phyloP scores from a whole-genome alignment of 2,888 invertebrate species.

The Smittia aterrima region DNA sequence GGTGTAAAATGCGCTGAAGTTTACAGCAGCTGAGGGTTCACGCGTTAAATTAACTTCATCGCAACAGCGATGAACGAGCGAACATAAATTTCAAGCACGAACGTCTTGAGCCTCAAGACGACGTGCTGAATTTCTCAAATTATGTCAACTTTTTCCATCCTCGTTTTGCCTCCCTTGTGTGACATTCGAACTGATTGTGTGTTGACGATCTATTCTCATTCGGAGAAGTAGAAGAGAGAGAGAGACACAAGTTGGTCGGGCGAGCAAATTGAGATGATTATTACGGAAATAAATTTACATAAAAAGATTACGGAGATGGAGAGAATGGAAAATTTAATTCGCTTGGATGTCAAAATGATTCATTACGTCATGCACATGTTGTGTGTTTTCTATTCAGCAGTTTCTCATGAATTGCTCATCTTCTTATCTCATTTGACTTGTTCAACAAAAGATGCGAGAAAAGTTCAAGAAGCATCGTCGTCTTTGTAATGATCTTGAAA shows the following conservation, averaged over 20 bases:
- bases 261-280: neutral
- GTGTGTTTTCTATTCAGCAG: neutral
- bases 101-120: neutral
- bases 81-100: neutral
- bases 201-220: neutral
- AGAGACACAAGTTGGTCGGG: no score
- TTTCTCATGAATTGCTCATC: neutral
- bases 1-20: neutral
- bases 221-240: no score
- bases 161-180: neutral
- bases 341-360: neutral
- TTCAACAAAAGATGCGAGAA: no score
- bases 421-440: neutral
- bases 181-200: slow-evolving; percentile 2
- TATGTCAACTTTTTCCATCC: neutral
- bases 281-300: neutral
- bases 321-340: neutral
- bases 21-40: slow-evolving; percentile 6
- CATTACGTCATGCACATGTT: neutral
- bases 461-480: no score
- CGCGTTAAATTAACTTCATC: slow-evolving; percentile 25
- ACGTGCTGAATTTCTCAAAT: neutral
- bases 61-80: neutral
- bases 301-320: neutral
- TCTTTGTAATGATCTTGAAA: no score